Conservation (phyloP, 2,888 invertebrate species). For the Epinotia nisella region DNA sequence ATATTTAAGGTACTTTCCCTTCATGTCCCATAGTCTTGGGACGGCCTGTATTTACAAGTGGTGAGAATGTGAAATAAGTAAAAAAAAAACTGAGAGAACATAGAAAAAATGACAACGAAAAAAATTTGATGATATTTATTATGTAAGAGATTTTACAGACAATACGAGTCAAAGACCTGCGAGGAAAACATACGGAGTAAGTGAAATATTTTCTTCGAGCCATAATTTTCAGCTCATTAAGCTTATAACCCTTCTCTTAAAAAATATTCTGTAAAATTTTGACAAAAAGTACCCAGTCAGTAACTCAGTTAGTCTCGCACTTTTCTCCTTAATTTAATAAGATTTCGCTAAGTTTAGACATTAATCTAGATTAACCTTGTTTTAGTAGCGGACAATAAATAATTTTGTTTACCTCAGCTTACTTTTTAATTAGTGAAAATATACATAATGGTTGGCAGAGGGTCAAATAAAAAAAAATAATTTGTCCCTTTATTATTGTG, state of each 20-base stretch:
- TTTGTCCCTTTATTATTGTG: no score
- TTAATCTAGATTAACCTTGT: slow-evolving; percentile 40
- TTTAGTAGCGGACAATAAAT: slow-evolving; percentile 33
- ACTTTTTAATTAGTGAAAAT: slow-evolving; percentile 4
- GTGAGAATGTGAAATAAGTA: no score
- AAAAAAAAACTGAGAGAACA: no score
- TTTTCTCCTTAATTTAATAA: slow-evolving; percentile 37
- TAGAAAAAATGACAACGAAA: no score
- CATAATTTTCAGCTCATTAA: not conserved
- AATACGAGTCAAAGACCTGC: no score
- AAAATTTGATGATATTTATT: no score
- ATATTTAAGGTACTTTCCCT: no score
- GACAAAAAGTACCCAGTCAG: slow-evolving; percentile 21
- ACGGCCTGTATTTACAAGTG: no score
- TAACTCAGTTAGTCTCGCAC: slow-evolving; percentile 33
- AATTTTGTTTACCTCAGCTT: slow-evolving; percentile 14
- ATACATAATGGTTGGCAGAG: not conserved
- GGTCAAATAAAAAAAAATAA: no score
- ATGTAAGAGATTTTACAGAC: no score
- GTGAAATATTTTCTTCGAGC: not conserved
- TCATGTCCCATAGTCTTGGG: no score
- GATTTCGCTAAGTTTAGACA: slow-evolving; percentile 40
- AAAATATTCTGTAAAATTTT: slow-evolving; percentile 12
- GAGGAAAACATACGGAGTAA: no score
- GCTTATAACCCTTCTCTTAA: slow-evolving; percentile 2